These are phyloP conservation scores for Vimba vimba DNA, from an alignment of 2,113 vertebrate species.

Conservation along the genomic window DNA sequence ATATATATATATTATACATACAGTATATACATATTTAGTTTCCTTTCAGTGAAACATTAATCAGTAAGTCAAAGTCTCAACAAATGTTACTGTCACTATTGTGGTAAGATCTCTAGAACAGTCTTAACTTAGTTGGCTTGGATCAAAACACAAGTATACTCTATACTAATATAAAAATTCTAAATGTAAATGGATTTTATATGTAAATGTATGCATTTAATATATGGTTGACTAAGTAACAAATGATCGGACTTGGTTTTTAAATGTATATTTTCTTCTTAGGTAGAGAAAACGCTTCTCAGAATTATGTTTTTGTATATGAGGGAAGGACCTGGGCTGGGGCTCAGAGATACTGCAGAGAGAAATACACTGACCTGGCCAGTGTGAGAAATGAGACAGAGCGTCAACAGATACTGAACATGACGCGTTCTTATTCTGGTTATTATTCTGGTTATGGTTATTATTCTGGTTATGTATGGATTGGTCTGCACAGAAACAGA, in stretches of 20 bases:
- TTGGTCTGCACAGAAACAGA: conserved; percentile 60
- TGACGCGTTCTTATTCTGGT: neutral
- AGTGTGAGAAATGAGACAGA: conserved; percentile 1
- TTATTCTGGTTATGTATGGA: conserved; percentile 46
- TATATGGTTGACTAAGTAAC: neutral
- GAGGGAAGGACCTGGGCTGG: neutral
- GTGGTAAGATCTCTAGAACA: neutral
- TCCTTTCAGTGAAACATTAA: neutral
- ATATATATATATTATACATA: neutral
- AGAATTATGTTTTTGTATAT: neutral
- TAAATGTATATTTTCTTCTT: neutral
- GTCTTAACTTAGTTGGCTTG: neutral
- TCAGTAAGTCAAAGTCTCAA: neutral
- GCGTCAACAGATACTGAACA: neutral
- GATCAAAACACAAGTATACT: neutral
- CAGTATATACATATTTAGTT: neutral
- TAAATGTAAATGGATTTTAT: neutral
- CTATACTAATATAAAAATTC: neutral
- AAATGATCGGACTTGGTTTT: neutral
- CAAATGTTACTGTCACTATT: neutral
- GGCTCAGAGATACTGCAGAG: conserved; percentile 13
- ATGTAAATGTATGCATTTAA: neutral
- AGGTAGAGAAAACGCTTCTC: neutral
- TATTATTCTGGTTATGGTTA: neutral
- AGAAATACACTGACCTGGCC: conserved; percentile 35